Evolutionary conservation across 2,113 vertebrate species (phyloP).

Genomic region (Erythrolamprus reginae): DNA sequence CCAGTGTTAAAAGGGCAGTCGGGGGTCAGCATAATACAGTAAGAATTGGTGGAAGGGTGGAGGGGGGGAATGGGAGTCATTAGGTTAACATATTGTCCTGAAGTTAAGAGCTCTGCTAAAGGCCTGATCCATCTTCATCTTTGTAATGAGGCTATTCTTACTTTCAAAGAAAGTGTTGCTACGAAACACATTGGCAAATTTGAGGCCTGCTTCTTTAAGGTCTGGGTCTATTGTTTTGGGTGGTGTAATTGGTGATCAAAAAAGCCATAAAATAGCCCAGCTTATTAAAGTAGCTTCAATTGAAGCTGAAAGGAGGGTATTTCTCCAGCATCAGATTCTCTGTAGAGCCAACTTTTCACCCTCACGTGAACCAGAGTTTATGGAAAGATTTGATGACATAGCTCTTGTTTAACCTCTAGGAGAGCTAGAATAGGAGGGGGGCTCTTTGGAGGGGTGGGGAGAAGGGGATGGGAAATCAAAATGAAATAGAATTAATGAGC

Average conservation of each 20-base stretch:
- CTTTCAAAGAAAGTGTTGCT: conserved; percentile 73
- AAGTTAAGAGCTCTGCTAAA: conserved; percentile 60
- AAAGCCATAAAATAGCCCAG: conserved; percentile 69
- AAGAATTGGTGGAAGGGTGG: conserved; percentile 35
- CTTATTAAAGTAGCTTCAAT: conserved; percentile 54
- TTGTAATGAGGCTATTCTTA: conserved; percentile 48
- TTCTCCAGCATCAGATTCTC: conserved; percentile 51
- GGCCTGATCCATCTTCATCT: conserved; percentile 70
- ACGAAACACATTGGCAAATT: conserved; percentile 72
- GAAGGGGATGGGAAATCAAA: conserved; percentile 60
- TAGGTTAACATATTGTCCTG: conserved; percentile 66
- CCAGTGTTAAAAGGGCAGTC: conserved; percentile 71
- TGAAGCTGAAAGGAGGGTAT: conserved; percentile 60
- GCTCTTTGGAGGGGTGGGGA: conserved; percentile 16
- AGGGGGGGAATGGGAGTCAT: conserved; percentile 45
- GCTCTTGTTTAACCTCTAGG: conserved; percentile 74
- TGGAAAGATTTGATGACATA: conserved; percentile 58
- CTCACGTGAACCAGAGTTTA: conserved; percentile 71
- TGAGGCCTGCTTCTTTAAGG: conserved; percentile 63
- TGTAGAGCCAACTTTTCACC: conserved; percentile 65
- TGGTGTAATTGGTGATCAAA: conserved; percentile 74
- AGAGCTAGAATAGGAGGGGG: conserved; percentile 18
- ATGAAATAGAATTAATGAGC: conserved; percentile 79
- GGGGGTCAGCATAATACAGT: conserved; percentile 75
- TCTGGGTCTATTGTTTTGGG: conserved; percentile 66